Evolutionary conservation across 2,888 invertebrate species (phyloP).

Genomic region (Heliconius ismenius): DNA sequence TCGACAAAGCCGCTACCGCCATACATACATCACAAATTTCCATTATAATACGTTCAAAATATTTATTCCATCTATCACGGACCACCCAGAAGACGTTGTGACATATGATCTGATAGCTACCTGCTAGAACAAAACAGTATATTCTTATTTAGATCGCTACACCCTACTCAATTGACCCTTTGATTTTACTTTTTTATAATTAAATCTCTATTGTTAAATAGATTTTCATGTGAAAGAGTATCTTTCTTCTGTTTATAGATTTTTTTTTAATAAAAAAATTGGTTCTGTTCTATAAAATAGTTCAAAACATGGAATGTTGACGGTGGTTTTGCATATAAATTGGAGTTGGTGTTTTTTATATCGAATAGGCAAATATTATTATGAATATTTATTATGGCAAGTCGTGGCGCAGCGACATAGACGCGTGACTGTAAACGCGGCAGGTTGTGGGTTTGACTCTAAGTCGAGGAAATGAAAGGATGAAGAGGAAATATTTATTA

Average conservation of each 20-base stretch:
- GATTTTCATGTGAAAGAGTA: slow-evolving; percentile 31
- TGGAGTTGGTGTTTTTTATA: not conserved
- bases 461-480: too few relatives aligned
- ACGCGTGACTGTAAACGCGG: too few relatives aligned
- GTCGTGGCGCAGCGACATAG: too few relatives aligned
- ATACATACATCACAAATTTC: slow-evolving; percentile 68
- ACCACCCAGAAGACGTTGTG: slow-evolving; percentile 73
- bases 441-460: too few relatives aligned
- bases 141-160: slow-evolving; percentile 62
- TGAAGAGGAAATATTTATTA: too few relatives aligned
- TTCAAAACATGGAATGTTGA: not conserved
- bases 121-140: slow-evolving; percentile 71
- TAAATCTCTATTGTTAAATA: slow-evolving; percentile 29
- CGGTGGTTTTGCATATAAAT: not conserved
- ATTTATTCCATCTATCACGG: slow-evolving; percentile 73
- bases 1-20: slow-evolving; percentile 65
- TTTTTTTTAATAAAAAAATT: slow-evolving; percentile 5
- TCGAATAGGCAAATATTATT: not conserved
- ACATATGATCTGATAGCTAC: slow-evolving; percentile 72
- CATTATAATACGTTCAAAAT: slow-evolving; percentile 79
- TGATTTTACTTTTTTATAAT: slow-evolving; percentile 43
- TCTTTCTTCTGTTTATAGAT: slow-evolving; percentile 13
- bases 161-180: slow-evolving; percentile 46
- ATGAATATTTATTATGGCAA: not conserved
- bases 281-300: not conserved